Evolutionary conservation across 1,140 invertebrate genomes (phyloP).

Genomic region (Drosophila mauritiana): DNA sequence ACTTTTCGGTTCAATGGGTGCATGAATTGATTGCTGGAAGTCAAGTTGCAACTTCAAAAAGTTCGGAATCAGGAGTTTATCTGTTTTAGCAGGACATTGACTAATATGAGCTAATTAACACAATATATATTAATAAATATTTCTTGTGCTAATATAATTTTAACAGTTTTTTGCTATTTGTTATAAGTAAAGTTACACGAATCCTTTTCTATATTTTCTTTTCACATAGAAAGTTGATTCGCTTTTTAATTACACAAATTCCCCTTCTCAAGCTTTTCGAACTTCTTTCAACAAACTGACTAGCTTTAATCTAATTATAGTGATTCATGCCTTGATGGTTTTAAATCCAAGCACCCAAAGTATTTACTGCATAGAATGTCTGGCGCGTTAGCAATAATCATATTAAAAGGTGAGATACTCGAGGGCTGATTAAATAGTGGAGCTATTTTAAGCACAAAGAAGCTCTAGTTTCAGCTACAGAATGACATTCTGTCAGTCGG

Average conservation of each 20-base stretch:
- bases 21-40: slow-evolving; percentile 10
- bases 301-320: slow-evolving; percentile 48
- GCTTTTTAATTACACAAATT: slow-evolving; percentile 5
- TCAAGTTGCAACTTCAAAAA: background rate
- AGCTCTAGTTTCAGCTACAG: background rate
- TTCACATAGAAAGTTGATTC: slow-evolving; percentile 5
- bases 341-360: slow-evolving; percentile 19
- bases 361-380: slow-evolving; percentile 12
- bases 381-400: slow-evolving; percentile 11
- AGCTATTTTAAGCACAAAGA: background rate
- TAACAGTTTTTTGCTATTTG: too few relatives aligned
- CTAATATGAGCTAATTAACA: background rate
- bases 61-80: background rate
- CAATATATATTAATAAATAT: background rate
- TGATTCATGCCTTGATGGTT: slow-evolving; percentile 42
- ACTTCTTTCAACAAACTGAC: background rate
- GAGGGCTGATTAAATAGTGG: slow-evolving; percentile 26
- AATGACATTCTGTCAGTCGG: background rate
- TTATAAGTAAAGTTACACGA: background rate
- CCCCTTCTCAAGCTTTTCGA: slow-evolving; percentile 6
- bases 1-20: slow-evolving; percentile 3
- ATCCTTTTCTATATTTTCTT: background rate
- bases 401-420: slow-evolving; percentile 10
- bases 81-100: background rate
- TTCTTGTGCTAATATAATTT: too few relatives aligned